Evolutionary conservation across 1,140 invertebrate genomes (phyloP).

Genomic region (Rhizoglyphus robini): DNA sequence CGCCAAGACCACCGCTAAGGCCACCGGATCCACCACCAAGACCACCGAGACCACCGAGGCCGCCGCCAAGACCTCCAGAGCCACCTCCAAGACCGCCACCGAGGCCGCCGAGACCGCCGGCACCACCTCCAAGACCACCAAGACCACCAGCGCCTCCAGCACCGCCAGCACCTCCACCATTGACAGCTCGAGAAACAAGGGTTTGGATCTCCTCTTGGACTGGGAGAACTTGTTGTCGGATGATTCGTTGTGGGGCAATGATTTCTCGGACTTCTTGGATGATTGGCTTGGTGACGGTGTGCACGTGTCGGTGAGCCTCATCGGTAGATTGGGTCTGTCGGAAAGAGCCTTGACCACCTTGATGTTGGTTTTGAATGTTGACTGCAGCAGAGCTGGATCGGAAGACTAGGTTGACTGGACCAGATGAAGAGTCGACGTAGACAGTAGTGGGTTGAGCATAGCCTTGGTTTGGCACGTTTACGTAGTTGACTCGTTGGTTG

Average conservation of each 20-base stretch:
- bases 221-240: background rate
- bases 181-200: background rate
- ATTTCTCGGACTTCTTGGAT: background rate
- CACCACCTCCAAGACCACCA: too few relatives aligned
- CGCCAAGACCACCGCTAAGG: too few relatives aligned
- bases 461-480: background rate
- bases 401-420: constrained; percentile 4
- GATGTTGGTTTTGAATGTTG: background rate
- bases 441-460: background rate
- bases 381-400: background rate
- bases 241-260: background rate
- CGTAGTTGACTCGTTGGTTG: background rate
- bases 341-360: background rate
- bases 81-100: too few relatives aligned
- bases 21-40: too few relatives aligned
- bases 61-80: too few relatives aligned
- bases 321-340: background rate
- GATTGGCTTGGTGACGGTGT: constrained; percentile 6
- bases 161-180: background rate
- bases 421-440: background rate
- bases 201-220: constrained; percentile 5
- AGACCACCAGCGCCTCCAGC: too few relatives aligned
- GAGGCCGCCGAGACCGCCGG: too few relatives aligned
- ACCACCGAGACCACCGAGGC: too few relatives aligned
- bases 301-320: background rate